Evolutionary conservation across 1,140 invertebrate genomes (phyloP).

Genomic region (Philaenus spumarius): DNA sequence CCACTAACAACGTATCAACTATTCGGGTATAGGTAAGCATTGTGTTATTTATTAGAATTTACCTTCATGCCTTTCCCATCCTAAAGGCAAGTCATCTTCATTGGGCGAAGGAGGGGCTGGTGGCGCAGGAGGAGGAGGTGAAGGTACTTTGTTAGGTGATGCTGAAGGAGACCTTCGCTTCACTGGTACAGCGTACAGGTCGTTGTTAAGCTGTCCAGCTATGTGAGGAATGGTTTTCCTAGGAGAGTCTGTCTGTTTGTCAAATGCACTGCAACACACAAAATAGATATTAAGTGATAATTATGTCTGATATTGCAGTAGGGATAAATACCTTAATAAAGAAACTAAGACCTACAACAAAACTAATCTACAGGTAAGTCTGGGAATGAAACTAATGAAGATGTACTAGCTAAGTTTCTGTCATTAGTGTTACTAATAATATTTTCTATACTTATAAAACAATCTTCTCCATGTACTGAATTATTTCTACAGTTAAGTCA

Average conservation of each 20-base stretch:
- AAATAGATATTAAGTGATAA: too few species aligned
- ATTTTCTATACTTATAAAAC: too few species aligned
- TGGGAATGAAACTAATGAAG: too few species aligned
- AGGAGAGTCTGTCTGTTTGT: not conserved
- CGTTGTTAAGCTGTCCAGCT: constrained; percentile 60
- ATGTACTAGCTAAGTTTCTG: too few species aligned
- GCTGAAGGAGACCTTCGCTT: constrained; percentile 47
- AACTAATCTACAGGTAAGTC: too few species aligned
- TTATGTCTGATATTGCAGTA: too few species aligned
- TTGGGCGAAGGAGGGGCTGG: constrained; percentile 14
- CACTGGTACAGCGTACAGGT: constrained; percentile 67
- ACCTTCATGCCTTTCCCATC: constrained; percentile 94
- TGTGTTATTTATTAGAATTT: constrained; percentile 21
- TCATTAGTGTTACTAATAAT: too few species aligned
- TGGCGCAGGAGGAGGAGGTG: constrained; percentile 6
- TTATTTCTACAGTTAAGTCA: too few species aligned
- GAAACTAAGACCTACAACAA: not conserved
- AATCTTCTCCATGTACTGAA: too few species aligned
- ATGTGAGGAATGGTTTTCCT: constrained; percentile 50
- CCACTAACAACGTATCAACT: too few species aligned
- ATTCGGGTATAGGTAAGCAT: too few species aligned
- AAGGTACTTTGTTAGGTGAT: not conserved
- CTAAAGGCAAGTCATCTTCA: constrained; percentile 57
- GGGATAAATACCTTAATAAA: too few species aligned
- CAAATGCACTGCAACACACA: constrained; percentile 4